Conservation (phyloP, 2,797 vertebrate genomes). For the Novumbra hubbsi region DNA sequence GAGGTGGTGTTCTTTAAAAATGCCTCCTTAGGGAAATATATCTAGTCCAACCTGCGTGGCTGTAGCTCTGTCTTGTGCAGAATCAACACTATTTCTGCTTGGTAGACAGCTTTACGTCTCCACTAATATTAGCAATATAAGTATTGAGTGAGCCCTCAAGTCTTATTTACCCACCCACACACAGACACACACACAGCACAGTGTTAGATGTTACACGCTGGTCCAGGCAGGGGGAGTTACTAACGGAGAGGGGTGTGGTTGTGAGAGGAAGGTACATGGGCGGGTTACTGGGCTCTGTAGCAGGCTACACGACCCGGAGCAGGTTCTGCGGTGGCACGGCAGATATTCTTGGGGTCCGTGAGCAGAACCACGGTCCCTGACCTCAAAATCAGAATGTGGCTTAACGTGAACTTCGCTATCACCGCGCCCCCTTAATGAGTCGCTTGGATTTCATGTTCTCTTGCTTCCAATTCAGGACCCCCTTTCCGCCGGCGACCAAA, state of each 20-base stretch:
- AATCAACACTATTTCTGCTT: slow-evolving; percentile 3
- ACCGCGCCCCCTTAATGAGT: slow-evolving; percentile 13
- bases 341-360: slow-evolving; percentile 25
- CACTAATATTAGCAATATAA: background rate
- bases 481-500: slow-evolving; percentile 40
- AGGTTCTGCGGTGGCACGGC: slow-evolving; percentile 30
- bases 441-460: slow-evolving; percentile 14
- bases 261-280: background rate
- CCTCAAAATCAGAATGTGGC: slow-evolving; percentile 29
- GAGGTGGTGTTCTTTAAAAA: no score
- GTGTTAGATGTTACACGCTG: background rate
- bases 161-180: background rate
- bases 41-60: background rate
- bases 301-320: slow-evolving; percentile 51
- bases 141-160: background rate
- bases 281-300: background rate
- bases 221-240: background rate
- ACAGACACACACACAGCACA: background rate
- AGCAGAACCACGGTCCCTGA: slow-evolving; percentile 22
- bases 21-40: background rate
- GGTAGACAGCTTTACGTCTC: background rate
- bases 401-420: slow-evolving; percentile 41
- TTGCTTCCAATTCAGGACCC: slow-evolving; percentile 15
- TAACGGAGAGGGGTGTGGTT: background rate
- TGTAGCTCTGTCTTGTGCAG: background rate